Conservation (phyloP, 2,888 invertebrate genomes). For the Aleiodes leptofemur region DNA sequence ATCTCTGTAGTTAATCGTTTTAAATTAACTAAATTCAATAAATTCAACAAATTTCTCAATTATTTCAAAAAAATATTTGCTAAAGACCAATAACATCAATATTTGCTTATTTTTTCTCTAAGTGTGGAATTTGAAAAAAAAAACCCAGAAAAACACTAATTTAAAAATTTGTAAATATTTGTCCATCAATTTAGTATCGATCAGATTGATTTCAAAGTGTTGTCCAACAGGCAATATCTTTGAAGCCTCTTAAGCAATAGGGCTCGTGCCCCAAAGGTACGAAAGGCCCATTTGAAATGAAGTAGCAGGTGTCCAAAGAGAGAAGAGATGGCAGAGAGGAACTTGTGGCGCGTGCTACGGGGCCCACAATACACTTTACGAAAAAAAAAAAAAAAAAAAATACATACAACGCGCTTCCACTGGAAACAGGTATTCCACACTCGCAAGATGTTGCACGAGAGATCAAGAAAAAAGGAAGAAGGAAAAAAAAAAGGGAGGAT, state of each 20-base stretch:
- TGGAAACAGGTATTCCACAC: conserved; percentile 61
- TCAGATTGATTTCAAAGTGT: not conserved
- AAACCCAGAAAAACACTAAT: too few relatives aligned
- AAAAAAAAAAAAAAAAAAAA: too few relatives aligned
- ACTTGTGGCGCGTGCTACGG: conserved; percentile 55
- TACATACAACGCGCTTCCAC: conserved; percentile 39
- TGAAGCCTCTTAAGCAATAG: not conserved
- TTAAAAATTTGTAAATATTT: not conserved
- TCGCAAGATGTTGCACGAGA: conserved; percentile 68
- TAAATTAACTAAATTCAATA: too few relatives aligned
- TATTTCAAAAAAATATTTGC: too few relatives aligned
- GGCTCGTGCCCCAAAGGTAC: conserved; percentile 63
- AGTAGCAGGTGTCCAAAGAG: conserved; percentile 69
- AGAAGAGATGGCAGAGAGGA: conserved; percentile 48
- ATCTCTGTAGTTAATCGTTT: too few relatives aligned
- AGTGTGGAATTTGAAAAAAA: not conserved
- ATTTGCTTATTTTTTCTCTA: not conserved
- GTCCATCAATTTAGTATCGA: not conserved
- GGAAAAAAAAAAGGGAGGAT: conserved; percentile 36
- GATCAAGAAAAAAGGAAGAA: conserved; percentile 46
- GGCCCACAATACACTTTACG: conserved; percentile 6
- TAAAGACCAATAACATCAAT: too few relatives aligned
- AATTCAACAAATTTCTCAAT: too few relatives aligned
- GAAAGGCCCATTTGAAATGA: conserved; percentile 48
- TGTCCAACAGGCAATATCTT: conserved; percentile 9